phyloP scores from a whole-genome alignment of 2,888 invertebrate species.

The Auanema sp. region DNA sequence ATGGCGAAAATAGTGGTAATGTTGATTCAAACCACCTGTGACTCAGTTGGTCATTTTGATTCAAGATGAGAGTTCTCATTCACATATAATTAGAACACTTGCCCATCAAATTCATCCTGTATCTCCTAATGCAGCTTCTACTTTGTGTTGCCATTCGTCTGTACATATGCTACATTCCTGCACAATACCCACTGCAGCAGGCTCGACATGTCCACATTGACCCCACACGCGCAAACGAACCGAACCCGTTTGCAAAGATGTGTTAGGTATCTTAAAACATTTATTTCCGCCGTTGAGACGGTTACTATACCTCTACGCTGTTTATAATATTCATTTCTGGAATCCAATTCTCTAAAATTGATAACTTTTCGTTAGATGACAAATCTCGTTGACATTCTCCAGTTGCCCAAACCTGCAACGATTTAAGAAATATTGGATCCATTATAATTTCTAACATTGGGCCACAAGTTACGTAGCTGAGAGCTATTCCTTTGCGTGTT shows the following conservation, averaged over 20 bases:
- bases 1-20: too few species aligned
- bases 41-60: too few species aligned
- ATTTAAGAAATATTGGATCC: not conserved
- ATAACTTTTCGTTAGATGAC: slow-evolving; percentile 35
- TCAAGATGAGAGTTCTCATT: too few species aligned
- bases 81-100: too few species aligned
- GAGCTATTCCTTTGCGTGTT: slow-evolving; percentile 34
- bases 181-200: slow-evolving; percentile 27
- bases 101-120: not conserved
- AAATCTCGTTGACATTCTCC: slow-evolving; percentile 26
- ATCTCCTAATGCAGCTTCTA: slow-evolving; percentile 28
- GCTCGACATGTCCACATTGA: slow-evolving; percentile 41
- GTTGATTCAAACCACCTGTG: too few species aligned
- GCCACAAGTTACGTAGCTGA: slow-evolving; percentile 39
- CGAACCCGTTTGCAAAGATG: slow-evolving; percentile 26
- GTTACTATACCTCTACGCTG: not conserved
- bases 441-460: slow-evolving; percentile 18
- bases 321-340: slow-evolving; percentile 18
- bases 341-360: slow-evolving; percentile 34
- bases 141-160: slow-evolving; percentile 42
- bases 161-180: slow-evolving; percentile 35
- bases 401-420: slow-evolving; percentile 32
- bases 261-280: slow-evolving; percentile 26
- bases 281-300: not conserved
- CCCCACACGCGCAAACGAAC: slow-evolving; percentile 33